These are phyloP conservation scores for Takifugu ocellatus DNA, from an alignment of 2,797 vertebrate species.

Conservation along the genomic window DNA sequence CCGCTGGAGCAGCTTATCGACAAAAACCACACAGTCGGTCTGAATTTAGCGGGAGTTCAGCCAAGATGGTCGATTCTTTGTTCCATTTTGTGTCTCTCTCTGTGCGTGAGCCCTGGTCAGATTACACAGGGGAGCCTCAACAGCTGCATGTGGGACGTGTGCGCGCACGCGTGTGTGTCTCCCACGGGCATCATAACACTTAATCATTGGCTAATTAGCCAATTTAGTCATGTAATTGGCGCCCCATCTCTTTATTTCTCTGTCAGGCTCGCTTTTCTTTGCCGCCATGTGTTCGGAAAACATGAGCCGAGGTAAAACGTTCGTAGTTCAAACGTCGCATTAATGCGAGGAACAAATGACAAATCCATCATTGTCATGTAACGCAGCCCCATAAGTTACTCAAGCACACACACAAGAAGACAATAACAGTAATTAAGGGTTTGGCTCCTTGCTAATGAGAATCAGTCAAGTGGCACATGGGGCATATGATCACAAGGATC, in stretches of 20 bases:
- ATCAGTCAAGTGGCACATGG: slow-evolving; percentile 7
- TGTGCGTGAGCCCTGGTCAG: slow-evolving; percentile 34
- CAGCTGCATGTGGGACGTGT: slow-evolving; percentile 40
- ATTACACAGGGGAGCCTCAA: slow-evolving; percentile 38
- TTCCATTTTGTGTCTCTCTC: slow-evolving; percentile 4
- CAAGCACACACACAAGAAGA: background rate
- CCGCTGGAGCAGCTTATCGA: no score
- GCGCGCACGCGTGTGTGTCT: slow-evolving; percentile 14
- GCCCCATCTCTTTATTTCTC: slow-evolving; percentile 43
- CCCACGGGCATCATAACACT: slow-evolving; percentile 59
- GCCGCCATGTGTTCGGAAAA: slow-evolving; percentile 26
- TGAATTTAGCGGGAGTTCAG: no score
- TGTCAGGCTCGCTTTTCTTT: slow-evolving; percentile 39
- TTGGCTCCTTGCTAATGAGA: slow-evolving; percentile 28
- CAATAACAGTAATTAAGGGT: slow-evolving; percentile 23
- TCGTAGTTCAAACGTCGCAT: slow-evolving; percentile 6
- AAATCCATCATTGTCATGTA: background rate
- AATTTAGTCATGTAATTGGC: slow-evolving; percentile 68
- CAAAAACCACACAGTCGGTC: no score
- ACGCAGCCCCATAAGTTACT: background rate
- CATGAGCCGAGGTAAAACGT: slow-evolving; percentile 18
- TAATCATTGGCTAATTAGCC: slow-evolving; percentile 70
- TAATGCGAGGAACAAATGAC: background rate
- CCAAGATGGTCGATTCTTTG: no score
- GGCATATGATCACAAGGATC: background rate